These are phyloP conservation scores for Setipinna tenuifilis DNA, from an alignment of 2,797 vertebrate genomes.

Conservation along the genomic window DNA sequence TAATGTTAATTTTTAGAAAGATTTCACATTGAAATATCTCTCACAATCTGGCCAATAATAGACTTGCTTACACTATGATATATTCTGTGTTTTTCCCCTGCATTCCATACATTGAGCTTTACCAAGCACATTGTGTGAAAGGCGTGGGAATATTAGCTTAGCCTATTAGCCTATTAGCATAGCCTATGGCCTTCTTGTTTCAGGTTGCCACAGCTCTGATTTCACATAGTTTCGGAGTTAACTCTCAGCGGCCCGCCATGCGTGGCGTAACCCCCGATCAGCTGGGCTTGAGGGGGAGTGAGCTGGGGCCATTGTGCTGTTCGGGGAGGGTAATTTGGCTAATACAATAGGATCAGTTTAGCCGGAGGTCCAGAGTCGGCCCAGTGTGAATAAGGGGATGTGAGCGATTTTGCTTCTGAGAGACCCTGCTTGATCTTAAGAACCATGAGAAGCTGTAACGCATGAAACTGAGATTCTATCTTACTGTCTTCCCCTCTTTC, in stretches of 20 bases:
- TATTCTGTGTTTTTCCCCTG: too few species aligned
- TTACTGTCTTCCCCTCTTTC: slow-evolving; percentile 5
- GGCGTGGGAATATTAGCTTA: too few species aligned
- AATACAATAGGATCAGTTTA: slow-evolving; percentile 8
- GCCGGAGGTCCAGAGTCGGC: background rate
- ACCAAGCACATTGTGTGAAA: too few species aligned
- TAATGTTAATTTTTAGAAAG: too few species aligned
- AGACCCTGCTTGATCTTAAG: background rate
- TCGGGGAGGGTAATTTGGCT: background rate
- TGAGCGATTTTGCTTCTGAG: background rate
- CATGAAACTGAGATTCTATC: background rate
- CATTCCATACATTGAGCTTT: too few species aligned
- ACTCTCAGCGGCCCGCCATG: background rate
- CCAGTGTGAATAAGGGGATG: background rate
- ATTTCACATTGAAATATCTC: too few species aligned
- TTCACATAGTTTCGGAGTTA: background rate
- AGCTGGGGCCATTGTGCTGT: background rate
- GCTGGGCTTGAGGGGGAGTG: background rate
- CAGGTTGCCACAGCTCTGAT: background rate
- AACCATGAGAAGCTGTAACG: background rate
- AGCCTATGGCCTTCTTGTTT: background rate
- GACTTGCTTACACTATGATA: too few species aligned
- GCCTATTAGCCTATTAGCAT: too few species aligned
- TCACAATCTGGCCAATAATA: too few species aligned
- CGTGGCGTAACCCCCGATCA: background rate